Evolutionary conservation across 2,888 invertebrate genomes (phyloP), one percentile per base, ranked within the genome.

Genomic region (Amphipyra tragopoginis): DNA sequence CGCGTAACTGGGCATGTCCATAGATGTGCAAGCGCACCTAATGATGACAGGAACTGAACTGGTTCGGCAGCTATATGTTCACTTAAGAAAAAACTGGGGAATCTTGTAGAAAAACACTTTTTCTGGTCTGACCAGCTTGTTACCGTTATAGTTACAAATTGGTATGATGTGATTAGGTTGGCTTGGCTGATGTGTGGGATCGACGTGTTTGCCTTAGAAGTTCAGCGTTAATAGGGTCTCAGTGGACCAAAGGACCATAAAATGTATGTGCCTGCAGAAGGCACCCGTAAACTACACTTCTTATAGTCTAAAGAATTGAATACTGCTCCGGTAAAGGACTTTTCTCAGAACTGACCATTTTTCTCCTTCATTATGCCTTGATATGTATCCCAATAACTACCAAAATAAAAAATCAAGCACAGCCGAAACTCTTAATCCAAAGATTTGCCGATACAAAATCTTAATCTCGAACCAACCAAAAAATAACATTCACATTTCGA

Each of bases 21-120:
- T 83, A 79, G 72, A 55, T 71, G 84, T 76, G 80, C 73, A 47
- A 56, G 65, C 76, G 71, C 77, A 72, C 61, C 81, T 88, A 86
- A 87, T 84, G 85, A 86, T 80, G 77, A 82, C 88, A 89, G 86
- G 86, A 87, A 87, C 85, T 80, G 74, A 79, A 86, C 88, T 84
- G 84, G 86, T 83, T 79, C 50, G 63, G 77, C 77, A 74, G 80
- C 81, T 72, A 67, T 66, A 65, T 60, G 65, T 73, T 71, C 68
- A 61, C 61, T 65, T 51, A 72, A 61, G 67, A 73, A 80, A 83
- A 85, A 81, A 80, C 49, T 44, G 39, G 40, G 14, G 69, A 62
- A 66, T 65, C 65, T 67, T 52, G 59, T 53, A 53, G 67, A 70
- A 71, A 66, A 76, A 78, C 58, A 65, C 54, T 70, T 70, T 71